Conservation (phyloP, 2,113 vertebrate species). For the Vanacampus margaritifer region DNA sequence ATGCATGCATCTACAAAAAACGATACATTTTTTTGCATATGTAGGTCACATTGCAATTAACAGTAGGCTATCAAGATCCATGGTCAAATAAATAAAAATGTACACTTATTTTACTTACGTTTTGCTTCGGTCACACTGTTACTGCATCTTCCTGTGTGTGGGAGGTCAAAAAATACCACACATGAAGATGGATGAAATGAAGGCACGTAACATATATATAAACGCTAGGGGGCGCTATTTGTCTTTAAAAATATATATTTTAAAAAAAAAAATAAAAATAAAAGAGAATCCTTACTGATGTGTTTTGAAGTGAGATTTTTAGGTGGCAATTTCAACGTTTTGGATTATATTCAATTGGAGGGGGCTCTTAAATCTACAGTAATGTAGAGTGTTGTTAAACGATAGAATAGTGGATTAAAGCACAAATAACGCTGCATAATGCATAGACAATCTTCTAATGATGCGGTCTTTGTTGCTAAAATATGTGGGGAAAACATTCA, state of each 20-base stretch:
- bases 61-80: no score
- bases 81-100: not conserved
- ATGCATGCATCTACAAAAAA: no score
- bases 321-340: not conserved
- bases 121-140: conserved; percentile 54
- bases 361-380: not conserved
- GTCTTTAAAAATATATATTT: no score
- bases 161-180: conserved; percentile 48
- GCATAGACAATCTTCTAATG: not conserved
- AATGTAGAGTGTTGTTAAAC: not conserved
- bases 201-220: not conserved
- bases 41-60: no score
- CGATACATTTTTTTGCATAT: no score
- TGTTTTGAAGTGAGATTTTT: not conserved
- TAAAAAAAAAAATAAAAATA: no score
- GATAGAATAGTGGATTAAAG: not conserved
- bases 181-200: not conserved
- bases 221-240: conserved; percentile 53
- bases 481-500: not conserved
- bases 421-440: not conserved
- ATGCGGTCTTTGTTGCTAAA: not conserved
- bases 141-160: conserved; percentile 77
- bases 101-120: conserved; percentile 62
- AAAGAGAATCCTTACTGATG: no score
- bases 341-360: no score